phyloP scores from a whole-genome alignment of 2,888 invertebrate species.

The Eilema caniola region DNA sequence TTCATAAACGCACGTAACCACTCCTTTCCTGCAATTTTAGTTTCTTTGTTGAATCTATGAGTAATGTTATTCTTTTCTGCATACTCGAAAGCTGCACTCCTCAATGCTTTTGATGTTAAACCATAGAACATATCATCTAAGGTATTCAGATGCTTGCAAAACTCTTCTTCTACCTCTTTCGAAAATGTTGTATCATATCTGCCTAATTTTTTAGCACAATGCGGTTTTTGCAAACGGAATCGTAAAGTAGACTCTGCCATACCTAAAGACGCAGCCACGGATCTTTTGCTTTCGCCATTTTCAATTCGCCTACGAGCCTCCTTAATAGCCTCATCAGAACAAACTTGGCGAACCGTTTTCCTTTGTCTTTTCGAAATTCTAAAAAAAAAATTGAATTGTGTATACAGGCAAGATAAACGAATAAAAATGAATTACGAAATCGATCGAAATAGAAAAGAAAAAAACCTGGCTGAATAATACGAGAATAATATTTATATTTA shows the following conservation, averaged over 20 bases:
- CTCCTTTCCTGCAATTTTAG: conserved; percentile 31
- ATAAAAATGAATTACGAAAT: neutral
- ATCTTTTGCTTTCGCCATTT: conserved; percentile 1
- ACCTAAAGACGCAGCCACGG: conserved; percentile 2
- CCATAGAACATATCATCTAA: conserved; percentile 30
- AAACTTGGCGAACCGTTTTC: neutral
- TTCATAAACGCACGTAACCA: conserved; percentile 32
- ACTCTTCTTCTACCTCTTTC: conserved; percentile 19
- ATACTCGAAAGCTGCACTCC: conserved; percentile 23
- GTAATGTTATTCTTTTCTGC: conserved; percentile 22
- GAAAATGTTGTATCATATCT: conserved; percentile 24
- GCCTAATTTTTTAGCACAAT: neutral
- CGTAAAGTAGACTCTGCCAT: too few relatives aligned
- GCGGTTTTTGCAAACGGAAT: conserved; percentile 2
- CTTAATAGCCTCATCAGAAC: too few relatives aligned
- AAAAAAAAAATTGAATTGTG: neutral
- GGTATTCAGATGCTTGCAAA: conserved; percentile 24
- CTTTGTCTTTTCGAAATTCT: neutral
- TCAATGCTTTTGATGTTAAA: conserved; percentile 16
- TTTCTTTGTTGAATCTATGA: conserved; percentile 16
- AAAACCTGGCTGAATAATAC: neutral
- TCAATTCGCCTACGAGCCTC: neutral
- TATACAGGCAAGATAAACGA: neutral
- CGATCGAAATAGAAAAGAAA: neutral
- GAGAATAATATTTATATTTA: neutral